Conservation (phyloP, 64 coral and sea anemone species). For the Pocillopora damicornis region DNA sequence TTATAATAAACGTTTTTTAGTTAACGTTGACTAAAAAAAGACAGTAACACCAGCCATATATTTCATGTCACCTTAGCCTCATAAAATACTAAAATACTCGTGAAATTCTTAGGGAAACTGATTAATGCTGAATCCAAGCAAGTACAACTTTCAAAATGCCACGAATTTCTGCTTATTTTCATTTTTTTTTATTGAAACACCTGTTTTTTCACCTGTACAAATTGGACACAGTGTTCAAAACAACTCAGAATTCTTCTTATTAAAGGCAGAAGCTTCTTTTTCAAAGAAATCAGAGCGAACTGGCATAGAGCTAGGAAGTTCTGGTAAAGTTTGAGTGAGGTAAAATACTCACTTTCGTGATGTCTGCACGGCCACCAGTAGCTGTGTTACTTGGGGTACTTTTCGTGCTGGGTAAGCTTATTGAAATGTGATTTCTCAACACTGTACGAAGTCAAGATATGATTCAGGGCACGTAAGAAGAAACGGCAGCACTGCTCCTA, state of each 20-base stretch:
- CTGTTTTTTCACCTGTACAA: not conserved
- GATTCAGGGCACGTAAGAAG: too few species aligned
- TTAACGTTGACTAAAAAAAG: too few species aligned
- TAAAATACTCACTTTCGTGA: not conserved
- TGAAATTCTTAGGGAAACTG: not conserved
- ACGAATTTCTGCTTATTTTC: not conserved
- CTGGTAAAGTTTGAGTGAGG: not conserved
- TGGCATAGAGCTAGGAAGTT: not conserved
- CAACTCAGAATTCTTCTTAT: not conserved
- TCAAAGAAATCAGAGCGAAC: not conserved
- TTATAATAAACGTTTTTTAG: too few species aligned
- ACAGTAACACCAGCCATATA: too few species aligned
- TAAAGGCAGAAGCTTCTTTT: not conserved
- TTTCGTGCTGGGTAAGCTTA: not conserved
- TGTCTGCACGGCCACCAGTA: not conserved
- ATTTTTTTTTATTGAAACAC: not conserved
- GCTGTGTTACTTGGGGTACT: constrained; percentile 2
- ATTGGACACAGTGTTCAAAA: not conserved
- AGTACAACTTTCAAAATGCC: not conserved
- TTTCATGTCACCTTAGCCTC: too few species aligned
- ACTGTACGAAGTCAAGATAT: too few species aligned
- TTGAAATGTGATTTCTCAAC: too few species aligned
- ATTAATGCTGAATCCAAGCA: not conserved
- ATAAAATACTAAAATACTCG: not conserved
- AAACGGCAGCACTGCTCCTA: too few species aligned